Percentiles rank a stretch among this genome's conserved stretches.
These are phyloP conservation scores for Latheticus oryzae DNA, from an alignment of 2,888 invertebrate genomes.

Conservation along the genomic window DNA sequence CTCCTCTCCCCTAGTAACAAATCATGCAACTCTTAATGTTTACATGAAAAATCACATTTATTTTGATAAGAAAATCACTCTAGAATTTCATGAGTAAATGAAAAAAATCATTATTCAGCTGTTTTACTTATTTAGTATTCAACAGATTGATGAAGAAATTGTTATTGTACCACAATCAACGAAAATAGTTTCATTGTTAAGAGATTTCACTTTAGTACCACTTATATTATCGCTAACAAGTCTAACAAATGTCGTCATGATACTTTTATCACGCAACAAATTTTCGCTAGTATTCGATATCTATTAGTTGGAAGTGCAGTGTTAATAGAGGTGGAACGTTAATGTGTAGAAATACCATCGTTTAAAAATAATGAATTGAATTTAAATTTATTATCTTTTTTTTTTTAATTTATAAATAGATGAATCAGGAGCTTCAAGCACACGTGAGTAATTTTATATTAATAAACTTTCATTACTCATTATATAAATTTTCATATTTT, in stretches of 20 bases:
- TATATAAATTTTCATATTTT: too few relatives aligned
- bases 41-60: not conserved
- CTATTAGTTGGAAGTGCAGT: constrained; percentile 3
- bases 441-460: too few relatives aligned
- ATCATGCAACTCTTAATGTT: constrained; percentile 3
- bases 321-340: not conserved
- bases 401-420: too few relatives aligned
- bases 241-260: constrained; percentile 17
- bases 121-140: too few relatives aligned
- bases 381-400: not conserved
- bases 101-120: not conserved
- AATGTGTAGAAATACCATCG: too few relatives aligned
- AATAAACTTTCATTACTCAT: too few relatives aligned
- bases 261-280: constrained; percentile 21
- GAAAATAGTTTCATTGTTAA: too few relatives aligned
- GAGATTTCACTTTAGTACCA: too few relatives aligned
- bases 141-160: too few relatives aligned
- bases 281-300: constrained; percentile 25
- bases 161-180: too few relatives aligned
- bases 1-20: not conserved
- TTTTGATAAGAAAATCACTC: constrained; percentile 9
- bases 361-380: constrained; percentile 9
- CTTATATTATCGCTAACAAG: constrained; percentile 27
- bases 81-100: constrained; percentile 7
- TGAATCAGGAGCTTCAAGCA: too few relatives aligned